Conservation (phyloP, 2,113 vertebrate genomes). For the Brachionichthys hirsutus region DNA sequence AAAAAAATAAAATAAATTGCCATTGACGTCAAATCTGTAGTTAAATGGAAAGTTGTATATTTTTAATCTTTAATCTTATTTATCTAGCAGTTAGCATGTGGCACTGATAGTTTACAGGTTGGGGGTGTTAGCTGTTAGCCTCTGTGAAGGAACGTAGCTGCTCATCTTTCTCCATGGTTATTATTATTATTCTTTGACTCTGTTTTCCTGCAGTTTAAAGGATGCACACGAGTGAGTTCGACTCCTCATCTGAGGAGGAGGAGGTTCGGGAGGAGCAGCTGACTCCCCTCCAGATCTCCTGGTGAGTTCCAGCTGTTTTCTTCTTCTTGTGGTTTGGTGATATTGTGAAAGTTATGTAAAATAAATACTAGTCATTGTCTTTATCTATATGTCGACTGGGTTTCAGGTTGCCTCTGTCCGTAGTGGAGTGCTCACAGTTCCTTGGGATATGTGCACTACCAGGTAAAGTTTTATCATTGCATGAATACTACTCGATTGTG, state of each 20-base stretch:
- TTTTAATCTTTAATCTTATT: too few species aligned
- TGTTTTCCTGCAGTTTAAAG: background rate
- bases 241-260: slow-evolving; percentile 90
- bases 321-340: background rate
- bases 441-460: slow-evolving; percentile 89
- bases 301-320: slow-evolving; percentile 65
- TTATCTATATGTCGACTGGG: background rate
- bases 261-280: slow-evolving; percentile 71
- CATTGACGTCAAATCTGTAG: too few species aligned
- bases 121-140: too few species aligned
- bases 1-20: too few species aligned
- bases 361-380: background rate
- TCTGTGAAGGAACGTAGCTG: too few species aligned
- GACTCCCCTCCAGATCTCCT: slow-evolving; percentile 82
- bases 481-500: background rate
- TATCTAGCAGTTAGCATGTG: too few species aligned
- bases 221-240: slow-evolving; percentile 78
- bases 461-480: slow-evolving; percentile 67
- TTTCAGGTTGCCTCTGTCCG: slow-evolving; percentile 82
- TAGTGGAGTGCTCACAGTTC: slow-evolving; percentile 77
- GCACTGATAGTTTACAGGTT: too few species aligned
- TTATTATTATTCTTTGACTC: background rate
- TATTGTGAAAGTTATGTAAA: background rate
- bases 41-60: too few species aligned
- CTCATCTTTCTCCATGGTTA: too few species aligned